phyloP scores from a whole-genome alignment of 2,797 vertebrate species.

The Rhadinocentrus ornatus region DNA sequence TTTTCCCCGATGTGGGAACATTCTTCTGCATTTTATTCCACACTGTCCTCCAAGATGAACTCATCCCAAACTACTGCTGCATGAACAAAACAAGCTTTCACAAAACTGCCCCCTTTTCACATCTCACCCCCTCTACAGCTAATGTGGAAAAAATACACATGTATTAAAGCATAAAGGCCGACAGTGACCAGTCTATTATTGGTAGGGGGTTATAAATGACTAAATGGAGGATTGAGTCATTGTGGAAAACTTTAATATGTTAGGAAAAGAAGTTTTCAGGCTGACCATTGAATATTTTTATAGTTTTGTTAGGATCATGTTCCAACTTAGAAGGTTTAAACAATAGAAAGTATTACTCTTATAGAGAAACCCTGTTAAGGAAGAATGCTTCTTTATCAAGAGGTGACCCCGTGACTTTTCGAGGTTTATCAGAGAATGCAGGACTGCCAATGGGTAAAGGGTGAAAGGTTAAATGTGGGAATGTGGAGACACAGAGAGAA shows the following conservation, averaged over 20 bases:
- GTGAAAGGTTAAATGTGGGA: conserved; percentile 61
- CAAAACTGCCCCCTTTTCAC: conserved; percentile 53
- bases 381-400: conserved; percentile 61
- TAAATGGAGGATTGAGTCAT: conserved; percentile 24
- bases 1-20: conserved; percentile 63
- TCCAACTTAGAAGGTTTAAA: conserved; percentile 2
- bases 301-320: not conserved
- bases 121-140: conserved; percentile 35
- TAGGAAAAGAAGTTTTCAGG: conserved; percentile 3
- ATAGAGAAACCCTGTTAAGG: conserved; percentile 22
- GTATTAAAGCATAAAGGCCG: conserved; percentile 30
- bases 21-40: conserved; percentile 68
- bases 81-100: conserved; percentile 77
- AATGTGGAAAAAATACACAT: conserved; percentile 62
- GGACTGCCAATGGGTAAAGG: conserved; percentile 26
- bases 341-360: not conserved
- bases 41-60: conserved; percentile 73
- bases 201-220: conserved; percentile 27
- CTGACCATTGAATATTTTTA: not conserved
- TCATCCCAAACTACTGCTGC: conserved; percentile 64
- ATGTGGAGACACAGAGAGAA: conserved; percentile 39
- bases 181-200: conserved; percentile 32
- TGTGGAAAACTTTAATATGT: conserved; percentile 25
- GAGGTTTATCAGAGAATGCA: conserved; percentile 56
- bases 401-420: conserved; percentile 42